A percentile compares a stretch with the other conserved stretches of the same genome.
These are phyloP conservation scores for Pitta sordida DNA, from an alignment of 2,113 vertebrate species.

Conservation along the genomic window DNA sequence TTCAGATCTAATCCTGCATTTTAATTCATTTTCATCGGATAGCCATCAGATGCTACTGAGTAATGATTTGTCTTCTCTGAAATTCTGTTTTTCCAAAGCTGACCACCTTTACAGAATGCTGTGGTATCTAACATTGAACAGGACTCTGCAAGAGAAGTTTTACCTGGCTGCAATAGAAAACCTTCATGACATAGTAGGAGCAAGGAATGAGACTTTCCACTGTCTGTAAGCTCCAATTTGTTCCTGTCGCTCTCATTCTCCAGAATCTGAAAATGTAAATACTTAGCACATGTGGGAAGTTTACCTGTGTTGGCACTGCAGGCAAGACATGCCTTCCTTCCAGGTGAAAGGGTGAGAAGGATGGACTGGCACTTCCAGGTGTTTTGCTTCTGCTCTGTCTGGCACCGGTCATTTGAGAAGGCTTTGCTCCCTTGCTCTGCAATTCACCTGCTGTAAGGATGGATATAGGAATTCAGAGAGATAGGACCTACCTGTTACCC, in stretches of 20 bases:
- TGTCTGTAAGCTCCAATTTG: background rate
- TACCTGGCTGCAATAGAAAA: background rate
- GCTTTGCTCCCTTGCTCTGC: background rate
- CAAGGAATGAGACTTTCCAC: background rate
- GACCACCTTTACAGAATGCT: background rate
- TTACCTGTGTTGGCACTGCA: background rate
- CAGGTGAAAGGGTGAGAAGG: background rate
- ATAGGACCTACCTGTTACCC: background rate
- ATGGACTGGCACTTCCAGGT: background rate
- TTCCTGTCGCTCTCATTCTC: background rate
- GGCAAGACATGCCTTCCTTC: background rate
- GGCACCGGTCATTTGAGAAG: background rate
- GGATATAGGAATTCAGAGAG: background rate
- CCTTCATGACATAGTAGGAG: background rate
- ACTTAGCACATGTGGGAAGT: no score
- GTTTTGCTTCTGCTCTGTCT: background rate
- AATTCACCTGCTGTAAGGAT: background rate
- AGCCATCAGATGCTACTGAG: background rate
- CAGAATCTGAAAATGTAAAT: background rate
- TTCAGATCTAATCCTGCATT: background rate
- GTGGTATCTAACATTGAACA: background rate
- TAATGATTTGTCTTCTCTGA: background rate
- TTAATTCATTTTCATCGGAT: slow-evolving; percentile 10
- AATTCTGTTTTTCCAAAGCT: background rate
- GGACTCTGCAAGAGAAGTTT: background rate